A percentile compares a stretch with the other conserved stretches of the same genome.
Evolutionary conservation across 2,113 vertebrate genomes (phyloP).

Genomic region (Ciconia maguari): DNA sequence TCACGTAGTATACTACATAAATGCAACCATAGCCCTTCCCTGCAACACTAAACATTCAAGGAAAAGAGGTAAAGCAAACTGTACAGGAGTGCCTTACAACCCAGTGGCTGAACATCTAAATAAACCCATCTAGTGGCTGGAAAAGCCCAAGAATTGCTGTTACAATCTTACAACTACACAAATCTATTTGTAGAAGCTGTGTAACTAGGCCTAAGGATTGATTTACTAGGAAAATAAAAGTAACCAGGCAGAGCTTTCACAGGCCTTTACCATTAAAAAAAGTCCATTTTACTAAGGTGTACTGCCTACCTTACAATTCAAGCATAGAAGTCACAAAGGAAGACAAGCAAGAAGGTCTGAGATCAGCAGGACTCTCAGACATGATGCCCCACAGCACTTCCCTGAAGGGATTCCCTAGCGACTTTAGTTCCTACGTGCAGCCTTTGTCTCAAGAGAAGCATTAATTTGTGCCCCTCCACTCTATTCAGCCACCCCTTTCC

Average conservation of each 20-base stretch:
- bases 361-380: background rate
- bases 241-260: background rate
- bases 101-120: background rate
- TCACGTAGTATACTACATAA: fast-evolving
- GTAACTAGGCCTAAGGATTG: background rate
- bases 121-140: background rate
- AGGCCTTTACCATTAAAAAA: background rate
- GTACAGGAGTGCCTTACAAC: background rate
- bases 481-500: background rate
- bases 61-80: background rate
- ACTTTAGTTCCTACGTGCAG: background rate
- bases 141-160: background rate
- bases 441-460: background rate
- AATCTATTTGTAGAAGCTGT: background rate
- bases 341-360: background rate
- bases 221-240: background rate
- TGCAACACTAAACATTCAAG: background rate
- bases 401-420: background rate
- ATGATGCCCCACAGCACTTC: background rate
- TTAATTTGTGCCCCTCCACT: background rate
- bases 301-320: background rate
- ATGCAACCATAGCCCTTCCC: background rate
- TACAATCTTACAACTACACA: background rate
- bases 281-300: background rate
- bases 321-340: background rate